Conservation (phyloP, 2,113 vertebrate genomes). For the Sphyrna mokarran region DNA sequence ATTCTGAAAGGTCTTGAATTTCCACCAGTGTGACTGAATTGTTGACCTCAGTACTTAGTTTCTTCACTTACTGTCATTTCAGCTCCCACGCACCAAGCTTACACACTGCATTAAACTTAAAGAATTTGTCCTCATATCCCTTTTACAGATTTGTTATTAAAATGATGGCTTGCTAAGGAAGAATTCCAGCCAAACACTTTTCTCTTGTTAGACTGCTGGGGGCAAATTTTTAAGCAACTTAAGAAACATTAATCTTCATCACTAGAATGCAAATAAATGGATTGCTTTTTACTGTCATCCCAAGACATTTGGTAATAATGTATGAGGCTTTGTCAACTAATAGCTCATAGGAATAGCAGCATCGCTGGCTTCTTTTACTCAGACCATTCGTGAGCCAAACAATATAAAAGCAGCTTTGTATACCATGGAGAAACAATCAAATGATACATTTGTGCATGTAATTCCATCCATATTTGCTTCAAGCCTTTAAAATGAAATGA, state of each 20-base stretch:
- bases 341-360: background rate
- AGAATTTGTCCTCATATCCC: background rate
- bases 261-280: background rate
- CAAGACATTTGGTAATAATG: background rate
- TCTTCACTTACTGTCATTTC: background rate
- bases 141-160: background rate
- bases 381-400: background rate
- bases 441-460: background rate
- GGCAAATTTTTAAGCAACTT: background rate
- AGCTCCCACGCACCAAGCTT: background rate
- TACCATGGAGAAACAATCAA: background rate
- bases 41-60: background rate
- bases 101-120: background rate
- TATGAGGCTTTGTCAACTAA: constrained; percentile 9
- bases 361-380: background rate
- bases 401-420: background rate
- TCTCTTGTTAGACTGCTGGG: background rate
- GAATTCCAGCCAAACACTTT: background rate
- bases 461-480: background rate
- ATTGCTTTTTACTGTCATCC: background rate
- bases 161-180: background rate
- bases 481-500: background rate
- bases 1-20: too few species aligned
- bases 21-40: background rate
- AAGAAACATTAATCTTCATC: background rate